Evolutionary conservation across 2,888 invertebrate genomes (phyloP).

Genomic region (Syritta pipiens): DNA sequence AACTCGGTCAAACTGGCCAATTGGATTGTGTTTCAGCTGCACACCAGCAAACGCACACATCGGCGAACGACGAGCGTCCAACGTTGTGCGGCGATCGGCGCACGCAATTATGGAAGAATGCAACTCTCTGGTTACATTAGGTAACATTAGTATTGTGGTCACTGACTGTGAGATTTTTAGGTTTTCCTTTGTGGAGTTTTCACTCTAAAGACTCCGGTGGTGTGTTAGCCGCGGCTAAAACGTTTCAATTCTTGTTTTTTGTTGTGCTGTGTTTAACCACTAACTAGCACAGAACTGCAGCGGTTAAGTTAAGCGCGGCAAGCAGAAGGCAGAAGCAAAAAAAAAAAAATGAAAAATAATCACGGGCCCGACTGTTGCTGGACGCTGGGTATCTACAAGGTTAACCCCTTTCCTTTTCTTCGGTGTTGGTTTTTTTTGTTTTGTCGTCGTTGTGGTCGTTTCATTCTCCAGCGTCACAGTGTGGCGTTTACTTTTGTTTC

Average conservation of each 20-base stretch:
- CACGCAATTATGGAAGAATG: conserved; percentile 69
- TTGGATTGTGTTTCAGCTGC: conserved; percentile 50
- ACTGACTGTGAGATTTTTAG: conserved; percentile 65
- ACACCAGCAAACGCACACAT: neutral
- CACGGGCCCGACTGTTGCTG: conserved; percentile 54
- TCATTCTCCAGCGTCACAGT: neutral
- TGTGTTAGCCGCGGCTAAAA: conserved; percentile 5
- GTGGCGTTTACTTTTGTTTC: conserved; percentile 1
- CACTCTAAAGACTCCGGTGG: conserved; percentile 37
- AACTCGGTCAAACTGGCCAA: conserved; percentile 64
- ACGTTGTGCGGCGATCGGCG: too few species aligned
- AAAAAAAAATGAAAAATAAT: conserved; percentile 40
- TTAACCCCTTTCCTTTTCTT: conserved; percentile 68
- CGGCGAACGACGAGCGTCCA: neutral
- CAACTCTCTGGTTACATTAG: conserved; percentile 65
- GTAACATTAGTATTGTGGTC: conserved; percentile 48
- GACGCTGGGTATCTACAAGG: conserved; percentile 56
- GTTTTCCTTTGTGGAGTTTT: conserved; percentile 41
- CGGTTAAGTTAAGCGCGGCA: too few species aligned
- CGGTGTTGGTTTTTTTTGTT: conserved; percentile 36
- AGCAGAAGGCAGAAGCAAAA: too few species aligned
- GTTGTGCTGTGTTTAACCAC: too few species aligned
- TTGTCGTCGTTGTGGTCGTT: neutral
- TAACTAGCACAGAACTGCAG: too few species aligned
- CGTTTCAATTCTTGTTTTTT: conserved; percentile 31